These are phyloP conservation scores for Phallusia fumigata DNA, from an alignment of 23 tunicate genomes.

Conservation along the genomic window DNA sequence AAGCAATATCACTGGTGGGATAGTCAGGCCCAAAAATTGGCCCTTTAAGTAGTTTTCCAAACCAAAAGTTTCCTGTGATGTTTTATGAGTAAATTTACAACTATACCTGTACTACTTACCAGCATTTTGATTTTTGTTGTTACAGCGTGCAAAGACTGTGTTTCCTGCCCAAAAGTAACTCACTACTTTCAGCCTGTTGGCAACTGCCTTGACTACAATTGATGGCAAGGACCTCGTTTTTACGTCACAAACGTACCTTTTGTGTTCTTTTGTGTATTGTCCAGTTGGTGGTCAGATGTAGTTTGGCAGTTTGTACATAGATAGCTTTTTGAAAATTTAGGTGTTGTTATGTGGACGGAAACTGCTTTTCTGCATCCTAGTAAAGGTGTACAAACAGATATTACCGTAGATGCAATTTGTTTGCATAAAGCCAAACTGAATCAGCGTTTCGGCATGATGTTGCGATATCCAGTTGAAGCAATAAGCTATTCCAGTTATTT, in stretches of 20 bases:
- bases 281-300: too few relatives aligned
- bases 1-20: not conserved
- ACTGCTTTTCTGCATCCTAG: not conserved
- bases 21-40: not conserved
- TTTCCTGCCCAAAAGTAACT: not conserved
- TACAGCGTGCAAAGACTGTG: not conserved
- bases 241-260: not conserved
- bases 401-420: too few relatives aligned
- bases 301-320: not conserved
- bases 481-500: too few relatives aligned
- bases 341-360: not conserved
- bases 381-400: too few relatives aligned
- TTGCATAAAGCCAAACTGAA: too few relatives aligned
- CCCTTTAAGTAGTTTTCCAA: not conserved
- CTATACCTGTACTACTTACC: not conserved
- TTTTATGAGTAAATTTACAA: too few relatives aligned
- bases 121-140: not conserved
- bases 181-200: not conserved
- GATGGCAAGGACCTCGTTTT: not conserved
- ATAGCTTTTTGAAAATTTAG: not conserved
- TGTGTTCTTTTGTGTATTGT: not conserved
- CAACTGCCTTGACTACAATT: not conserved
- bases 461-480: too few relatives aligned
- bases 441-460: too few relatives aligned
- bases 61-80: too few relatives aligned